phyloP scores from a whole-genome alignment of 1,140 invertebrate species.

The Drosophila arawakana region DNA sequence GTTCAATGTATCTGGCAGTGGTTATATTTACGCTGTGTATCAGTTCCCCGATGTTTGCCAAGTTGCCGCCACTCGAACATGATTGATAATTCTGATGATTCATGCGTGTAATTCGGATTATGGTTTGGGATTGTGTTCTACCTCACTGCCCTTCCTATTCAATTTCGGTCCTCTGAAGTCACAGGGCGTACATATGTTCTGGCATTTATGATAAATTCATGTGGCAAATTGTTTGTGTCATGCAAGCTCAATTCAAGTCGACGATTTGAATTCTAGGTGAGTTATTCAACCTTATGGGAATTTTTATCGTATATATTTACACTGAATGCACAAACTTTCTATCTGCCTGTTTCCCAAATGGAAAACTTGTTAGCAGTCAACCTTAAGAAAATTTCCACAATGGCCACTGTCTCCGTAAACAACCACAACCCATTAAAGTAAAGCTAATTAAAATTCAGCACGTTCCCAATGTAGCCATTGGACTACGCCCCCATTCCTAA shows the following conservation, averaged over 20 bases:
- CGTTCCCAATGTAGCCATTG: constrained; percentile 34
- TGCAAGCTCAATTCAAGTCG: neutral
- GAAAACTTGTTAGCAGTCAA: constrained; percentile 11
- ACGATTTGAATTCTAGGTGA: constrained; percentile 7
- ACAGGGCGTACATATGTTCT: constrained; percentile 33
- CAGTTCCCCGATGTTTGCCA: constrained; percentile 56
- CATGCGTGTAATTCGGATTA: constrained; percentile 74
- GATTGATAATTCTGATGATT: constrained; percentile 81
- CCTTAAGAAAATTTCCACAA: constrained; percentile 14
- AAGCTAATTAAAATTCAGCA: constrained; percentile 77
- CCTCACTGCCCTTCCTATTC: constrained; percentile 3
- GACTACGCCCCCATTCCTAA: constrained; percentile 10
- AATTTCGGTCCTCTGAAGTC: constrained; percentile 18
- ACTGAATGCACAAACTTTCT: constrained; percentile 4
- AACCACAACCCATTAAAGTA: constrained; percentile 62
- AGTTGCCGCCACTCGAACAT: constrained; percentile 64
- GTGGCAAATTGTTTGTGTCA: constrained; percentile 23
- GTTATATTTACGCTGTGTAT: constrained; percentile 39
- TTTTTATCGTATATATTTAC: neutral
- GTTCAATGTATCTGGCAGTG: constrained; percentile 28
- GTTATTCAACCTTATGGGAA: neutral
- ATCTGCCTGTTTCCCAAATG: constrained; percentile 5
- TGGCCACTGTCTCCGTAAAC: constrained; percentile 49
- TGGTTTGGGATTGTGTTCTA: constrained; percentile 10
- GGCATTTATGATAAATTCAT: constrained; percentile 57